Evolutionary conservation across 2,797 vertebrate species (phyloP).

Genomic region (Propithecus perrieri): DNA sequence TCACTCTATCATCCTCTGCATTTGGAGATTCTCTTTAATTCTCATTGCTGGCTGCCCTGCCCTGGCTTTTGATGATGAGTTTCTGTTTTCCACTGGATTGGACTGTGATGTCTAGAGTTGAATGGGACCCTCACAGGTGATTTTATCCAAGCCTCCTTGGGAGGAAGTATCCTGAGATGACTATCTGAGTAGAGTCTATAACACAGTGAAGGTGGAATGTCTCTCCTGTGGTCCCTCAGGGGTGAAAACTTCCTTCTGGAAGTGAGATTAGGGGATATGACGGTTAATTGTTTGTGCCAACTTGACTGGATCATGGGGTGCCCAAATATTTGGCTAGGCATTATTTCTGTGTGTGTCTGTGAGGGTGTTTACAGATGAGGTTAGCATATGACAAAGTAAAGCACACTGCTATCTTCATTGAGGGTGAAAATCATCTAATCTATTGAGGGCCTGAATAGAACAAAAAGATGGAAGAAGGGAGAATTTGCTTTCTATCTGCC

Average conservation of each 20-base stretch:
- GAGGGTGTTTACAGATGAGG: neutral
- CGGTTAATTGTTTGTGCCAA: neutral
- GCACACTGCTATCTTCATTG: neutral
- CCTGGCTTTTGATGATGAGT: neutral
- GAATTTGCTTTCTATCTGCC: neutral
- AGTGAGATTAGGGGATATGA: neutral
- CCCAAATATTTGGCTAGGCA: neutral
- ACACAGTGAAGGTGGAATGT: neutral
- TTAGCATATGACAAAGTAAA: slow-evolving; percentile 6
- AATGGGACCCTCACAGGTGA: neutral
- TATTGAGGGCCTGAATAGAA: neutral
- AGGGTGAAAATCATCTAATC: neutral
- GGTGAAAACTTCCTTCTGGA: neutral
- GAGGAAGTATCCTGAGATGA: neutral
- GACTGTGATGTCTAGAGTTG: neutral
- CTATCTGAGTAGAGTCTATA: neutral
- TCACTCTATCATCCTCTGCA: neutral
- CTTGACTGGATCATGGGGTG: neutral
- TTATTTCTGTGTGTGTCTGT: neutral
- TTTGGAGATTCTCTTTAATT: slow-evolving; percentile 18
- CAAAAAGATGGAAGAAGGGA: neutral
- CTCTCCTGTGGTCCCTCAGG: neutral
- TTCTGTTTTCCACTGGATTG: slow-evolving; percentile 6
- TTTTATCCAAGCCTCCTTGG: neutral
- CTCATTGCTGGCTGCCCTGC: neutral